phyloP scores from a whole-genome alignment of 1,140 invertebrate species.

The Ceratosolen fusciceps region DNA sequence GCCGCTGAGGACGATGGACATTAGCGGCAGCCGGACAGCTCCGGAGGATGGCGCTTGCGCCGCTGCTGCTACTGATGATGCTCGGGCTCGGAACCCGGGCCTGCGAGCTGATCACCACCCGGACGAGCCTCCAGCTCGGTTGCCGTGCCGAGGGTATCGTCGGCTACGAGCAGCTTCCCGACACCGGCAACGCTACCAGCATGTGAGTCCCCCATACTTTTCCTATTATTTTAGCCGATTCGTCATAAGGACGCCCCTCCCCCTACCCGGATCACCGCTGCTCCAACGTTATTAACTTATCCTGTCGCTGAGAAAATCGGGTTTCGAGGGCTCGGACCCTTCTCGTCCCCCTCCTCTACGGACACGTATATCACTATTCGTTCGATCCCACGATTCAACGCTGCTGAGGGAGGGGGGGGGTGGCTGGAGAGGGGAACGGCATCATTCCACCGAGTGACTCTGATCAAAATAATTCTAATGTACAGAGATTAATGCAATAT shows the following conservation, averaged over 20 bases:
- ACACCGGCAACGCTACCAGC: slow-evolving; percentile 22
- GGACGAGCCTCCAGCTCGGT: background rate
- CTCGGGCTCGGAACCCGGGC: no score
- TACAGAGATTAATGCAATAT: background rate
- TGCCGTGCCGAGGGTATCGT: slow-evolving; percentile 28
- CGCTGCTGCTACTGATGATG: slow-evolving; percentile 6
- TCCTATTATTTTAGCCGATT: no score
- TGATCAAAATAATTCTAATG: slow-evolving; percentile 3
- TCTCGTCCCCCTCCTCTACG: no score
- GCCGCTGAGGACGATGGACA: slow-evolving; percentile 40
- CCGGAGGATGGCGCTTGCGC: slow-evolving; percentile 32
- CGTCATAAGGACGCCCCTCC: no score
- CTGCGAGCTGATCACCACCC: background rate
- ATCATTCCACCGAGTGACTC: background rate
- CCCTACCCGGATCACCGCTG: no score
- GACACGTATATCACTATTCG: no score
- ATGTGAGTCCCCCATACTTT: slow-evolving; percentile 45
- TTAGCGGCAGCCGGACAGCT: slow-evolving; percentile 9
- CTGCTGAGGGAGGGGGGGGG: no score
- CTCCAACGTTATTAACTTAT: no score
- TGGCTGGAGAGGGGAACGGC: background rate
- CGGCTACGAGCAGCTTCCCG: background rate
- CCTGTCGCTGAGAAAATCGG: no score
- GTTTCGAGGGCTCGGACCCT: no score
- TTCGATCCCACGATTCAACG: no score